Percentiles rank a stretch among this genome's conserved stretches.
These are phyloP conservation scores for Campylomormyrus numenius DNA, from an alignment of 2,113 vertebrate species.

Conservation along the genomic window DNA sequence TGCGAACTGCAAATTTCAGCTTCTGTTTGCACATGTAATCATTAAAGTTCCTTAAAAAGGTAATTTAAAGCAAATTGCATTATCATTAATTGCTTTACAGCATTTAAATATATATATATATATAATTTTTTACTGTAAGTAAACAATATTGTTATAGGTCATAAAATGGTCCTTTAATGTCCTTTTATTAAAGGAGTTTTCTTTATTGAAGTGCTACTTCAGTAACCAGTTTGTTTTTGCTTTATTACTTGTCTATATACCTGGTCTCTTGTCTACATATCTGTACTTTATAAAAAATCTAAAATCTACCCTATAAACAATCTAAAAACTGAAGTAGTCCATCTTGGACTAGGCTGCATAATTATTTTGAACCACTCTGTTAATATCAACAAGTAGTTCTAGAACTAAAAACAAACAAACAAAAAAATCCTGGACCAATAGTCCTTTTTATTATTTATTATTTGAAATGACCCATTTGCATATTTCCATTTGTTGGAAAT, in stretches of 20 bases:
- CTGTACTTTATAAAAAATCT: not conserved
- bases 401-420: not conserved
- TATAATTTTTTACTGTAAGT: not conserved
- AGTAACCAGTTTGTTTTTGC: not conserved
- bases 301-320: not conserved
- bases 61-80: not conserved
- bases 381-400: not conserved
- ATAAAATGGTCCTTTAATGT: not conserved
- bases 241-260: not conserved
- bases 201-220: not conserved
- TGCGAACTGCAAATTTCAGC: not conserved
- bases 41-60: not conserved
- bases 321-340: not conserved
- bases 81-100: not conserved
- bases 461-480: not conserved
- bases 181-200: not conserved
- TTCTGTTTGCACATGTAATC: not conserved
- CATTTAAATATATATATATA: not conserved
- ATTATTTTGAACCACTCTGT: not conserved
- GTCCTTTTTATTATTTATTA: not conserved
- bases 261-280: not conserved
- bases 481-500: slow-evolving; percentile 1
- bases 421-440: not conserved
- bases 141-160: not conserved
- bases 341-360: not conserved